A percentile compares a stretch with the other conserved stretches of the same genome.
Conservation (phyloP, 2,113 vertebrate genomes). For the Malurus cyaneus region DNA sequence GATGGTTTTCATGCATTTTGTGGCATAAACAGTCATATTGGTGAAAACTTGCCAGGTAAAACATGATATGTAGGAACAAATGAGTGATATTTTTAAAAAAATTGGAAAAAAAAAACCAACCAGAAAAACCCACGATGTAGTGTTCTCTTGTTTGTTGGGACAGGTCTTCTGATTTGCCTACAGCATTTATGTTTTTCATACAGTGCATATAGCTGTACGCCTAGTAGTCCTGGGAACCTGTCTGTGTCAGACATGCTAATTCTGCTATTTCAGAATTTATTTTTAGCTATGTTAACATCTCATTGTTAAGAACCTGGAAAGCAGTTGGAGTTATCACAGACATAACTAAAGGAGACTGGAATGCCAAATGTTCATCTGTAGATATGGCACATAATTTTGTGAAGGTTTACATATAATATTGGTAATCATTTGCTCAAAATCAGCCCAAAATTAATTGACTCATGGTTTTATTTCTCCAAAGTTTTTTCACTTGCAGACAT, state of each 20-base stretch:
- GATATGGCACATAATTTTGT: background rate
- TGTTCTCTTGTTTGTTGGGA: background rate
- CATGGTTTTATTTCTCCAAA: background rate
- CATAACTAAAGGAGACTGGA: background rate
- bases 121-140: background rate
- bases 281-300: conserved; percentile 9
- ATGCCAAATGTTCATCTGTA: background rate
- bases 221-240: background rate
- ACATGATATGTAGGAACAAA: background rate
- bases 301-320: background rate
- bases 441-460: background rate
- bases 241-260: background rate
- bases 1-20: background rate
- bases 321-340: background rate
- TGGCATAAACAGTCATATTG: background rate
- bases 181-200: background rate
- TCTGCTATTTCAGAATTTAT: background rate
- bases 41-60: background rate
- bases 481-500: background rate
- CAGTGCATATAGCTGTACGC: background rate
- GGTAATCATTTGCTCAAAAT: background rate
- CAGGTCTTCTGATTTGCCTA: background rate
- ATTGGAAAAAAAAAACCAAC: background rate
- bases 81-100: background rate
- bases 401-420: background rate